Evolutionary conservation across 2,797 vertebrate genomes (phyloP), one percentile per base, ranked within the genome.

Genomic region (Okamejei kenojei): DNA sequence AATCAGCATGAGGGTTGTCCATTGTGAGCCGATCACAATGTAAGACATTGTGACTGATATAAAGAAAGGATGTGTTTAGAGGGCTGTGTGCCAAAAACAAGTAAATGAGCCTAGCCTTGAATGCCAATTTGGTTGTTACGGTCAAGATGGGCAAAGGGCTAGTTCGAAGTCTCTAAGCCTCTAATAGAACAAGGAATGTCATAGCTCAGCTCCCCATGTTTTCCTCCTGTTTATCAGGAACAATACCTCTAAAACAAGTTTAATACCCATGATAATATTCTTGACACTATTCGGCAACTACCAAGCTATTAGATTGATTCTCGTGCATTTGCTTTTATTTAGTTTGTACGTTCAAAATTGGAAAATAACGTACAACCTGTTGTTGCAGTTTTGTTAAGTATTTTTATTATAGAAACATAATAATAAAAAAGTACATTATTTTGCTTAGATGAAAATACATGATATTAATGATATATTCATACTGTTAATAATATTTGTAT

Each of bases 341-440:
- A 88, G 13, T 88, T 68, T 35, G 26, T 68, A 32, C 65, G n/a
- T 71, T 93, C 91, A 93, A 84, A 86, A 63, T 81, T 93, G 68
- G 94, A n/a, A 35, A 9, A 63, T 13, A 13, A 73, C 61, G 58
- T 61, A 26, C 61, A 13, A 7, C 94, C 71, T 95, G 92, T 68
- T 94, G 54, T 93, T 23, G 63, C 95, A 99, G 98, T 99, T 99
- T 96, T 99, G 98, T n/a, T n/a, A n/a, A n/a, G n/a, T n/a, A n/a
- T n/a, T n/a, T n/a, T n/a, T n/a, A n/a, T n/a, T n/a, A n/a, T n/a
- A n/a, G n/a, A n/a, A n/a, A n/a, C n/a, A n/a, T n/a, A n/a, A n/a
- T n/a, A n/a, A n/a, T n/a, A n/a, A n/a, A n/a, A n/a, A n/a, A n/a
- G n/a, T n/a, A n/a, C n/a, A n/a, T n/a, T n/a, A n/a, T n/a, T n/a